These are phyloP conservation scores for Coracias cyanogaster DNA, from an alignment of 2,797 vertebrate species.

Conservation along the genomic window DNA sequence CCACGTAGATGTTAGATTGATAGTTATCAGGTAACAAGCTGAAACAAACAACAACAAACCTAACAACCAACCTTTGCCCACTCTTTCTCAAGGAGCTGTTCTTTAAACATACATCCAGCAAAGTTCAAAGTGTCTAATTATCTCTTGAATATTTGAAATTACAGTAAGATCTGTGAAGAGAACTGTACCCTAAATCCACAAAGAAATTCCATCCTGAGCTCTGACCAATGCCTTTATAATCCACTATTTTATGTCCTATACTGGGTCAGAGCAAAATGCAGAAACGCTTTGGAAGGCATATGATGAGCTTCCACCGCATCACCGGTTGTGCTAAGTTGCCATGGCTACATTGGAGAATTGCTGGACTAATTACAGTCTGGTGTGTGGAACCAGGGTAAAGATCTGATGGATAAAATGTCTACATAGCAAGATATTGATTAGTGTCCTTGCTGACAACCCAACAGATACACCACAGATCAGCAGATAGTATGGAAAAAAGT, in stretches of 20 bases:
- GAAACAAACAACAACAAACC: no score
- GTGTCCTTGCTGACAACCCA: neutral
- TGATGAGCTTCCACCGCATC: neutral
- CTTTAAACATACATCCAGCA: neutral
- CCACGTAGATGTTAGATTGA: neutral
- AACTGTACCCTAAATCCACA: neutral
- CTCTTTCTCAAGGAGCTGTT: neutral
- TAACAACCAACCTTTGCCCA: neutral
- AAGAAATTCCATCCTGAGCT: neutral
- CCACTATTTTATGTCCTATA: neutral
- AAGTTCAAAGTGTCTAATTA: neutral
- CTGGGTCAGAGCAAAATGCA: neutral
- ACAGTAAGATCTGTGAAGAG: neutral
- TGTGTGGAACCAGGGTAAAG: neutral
- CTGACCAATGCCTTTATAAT: neutral
- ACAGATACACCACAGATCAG: neutral
- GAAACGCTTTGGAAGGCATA: neutral
- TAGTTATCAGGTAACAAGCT: neutral
- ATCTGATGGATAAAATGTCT: neutral
- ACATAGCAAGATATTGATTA: neutral
- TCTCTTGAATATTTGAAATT: neutral
- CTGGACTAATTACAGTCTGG: neutral
- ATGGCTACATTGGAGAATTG: neutral
- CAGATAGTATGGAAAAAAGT: neutral
- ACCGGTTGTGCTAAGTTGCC: neutral